phyloP scores from a whole-genome alignment of 2,888 invertebrate species.

The Sclerodermus sp. region DNA sequence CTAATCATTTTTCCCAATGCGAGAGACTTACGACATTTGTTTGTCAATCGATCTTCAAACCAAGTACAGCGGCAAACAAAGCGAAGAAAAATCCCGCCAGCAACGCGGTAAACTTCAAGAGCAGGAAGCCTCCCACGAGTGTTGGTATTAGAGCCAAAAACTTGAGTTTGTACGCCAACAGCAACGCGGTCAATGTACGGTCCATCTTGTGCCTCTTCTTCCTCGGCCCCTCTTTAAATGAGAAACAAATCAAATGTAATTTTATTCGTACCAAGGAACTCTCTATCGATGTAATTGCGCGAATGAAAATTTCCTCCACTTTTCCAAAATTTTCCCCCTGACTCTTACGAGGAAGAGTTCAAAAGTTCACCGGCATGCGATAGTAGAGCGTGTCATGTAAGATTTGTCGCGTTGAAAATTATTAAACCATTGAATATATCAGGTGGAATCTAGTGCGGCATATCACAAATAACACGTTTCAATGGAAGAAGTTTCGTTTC shows the following conservation, averaged over 20 bases:
- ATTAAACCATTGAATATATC: too few relatives aligned
- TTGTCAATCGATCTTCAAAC: conserved; percentile 59
- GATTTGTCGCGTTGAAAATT: not conserved
- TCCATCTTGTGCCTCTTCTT: conserved; percentile 60
- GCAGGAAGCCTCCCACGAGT: conserved; percentile 69
- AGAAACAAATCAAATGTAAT: too few relatives aligned
- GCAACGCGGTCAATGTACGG: conserved; percentile 73
- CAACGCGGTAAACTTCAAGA: conserved; percentile 77
- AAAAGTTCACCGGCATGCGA: too few relatives aligned
- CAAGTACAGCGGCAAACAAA: conserved; percentile 80
- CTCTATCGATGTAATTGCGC: too few relatives aligned
- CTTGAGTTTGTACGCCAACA: conserved; percentile 82
- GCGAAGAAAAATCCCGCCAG: conserved; percentile 88
- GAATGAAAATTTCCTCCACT: too few relatives aligned
- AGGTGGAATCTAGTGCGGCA: too few relatives aligned
- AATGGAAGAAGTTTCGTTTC: too few relatives aligned
- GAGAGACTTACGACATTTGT: not conserved
- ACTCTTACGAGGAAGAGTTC: too few relatives aligned
- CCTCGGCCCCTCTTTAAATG: conserved; percentile 27
- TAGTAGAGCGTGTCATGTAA: too few relatives aligned
- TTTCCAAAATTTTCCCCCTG: too few relatives aligned
- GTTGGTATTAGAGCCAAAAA: conserved; percentile 78
- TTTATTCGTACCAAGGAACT: too few relatives aligned
- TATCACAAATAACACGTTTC: too few relatives aligned
- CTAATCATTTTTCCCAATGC: not conserved